Evolutionary conservation across 23 tunicate genomes (phyloP).

Genomic region (Oikopleura dioica): DNA sequence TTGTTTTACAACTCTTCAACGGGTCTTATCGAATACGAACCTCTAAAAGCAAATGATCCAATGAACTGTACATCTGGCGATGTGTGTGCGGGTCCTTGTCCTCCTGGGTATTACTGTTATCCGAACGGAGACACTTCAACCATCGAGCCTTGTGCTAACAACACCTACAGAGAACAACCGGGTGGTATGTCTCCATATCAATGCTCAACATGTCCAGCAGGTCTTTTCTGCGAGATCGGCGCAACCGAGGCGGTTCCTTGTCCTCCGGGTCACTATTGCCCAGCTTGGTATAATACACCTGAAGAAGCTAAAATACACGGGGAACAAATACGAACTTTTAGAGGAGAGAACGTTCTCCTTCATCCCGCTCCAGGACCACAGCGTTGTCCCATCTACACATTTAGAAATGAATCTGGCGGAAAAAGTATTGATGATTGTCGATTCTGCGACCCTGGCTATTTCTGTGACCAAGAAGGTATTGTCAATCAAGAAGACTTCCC

Average conservation of each 20-base stretch:
- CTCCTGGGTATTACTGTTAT: slow-evolving; percentile 61
- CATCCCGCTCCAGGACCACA: slow-evolving; percentile 45
- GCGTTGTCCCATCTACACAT: slow-evolving; percentile 48
- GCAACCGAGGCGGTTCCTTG: slow-evolving; percentile 45
- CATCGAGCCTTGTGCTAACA: slow-evolving; percentile 80
- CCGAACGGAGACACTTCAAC: slow-evolving; percentile 17
- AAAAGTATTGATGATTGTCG: background rate
- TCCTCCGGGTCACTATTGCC: slow-evolving; percentile 61
- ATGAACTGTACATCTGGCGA: slow-evolving; percentile 18
- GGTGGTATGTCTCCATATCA: slow-evolving; percentile 28
- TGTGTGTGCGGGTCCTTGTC: slow-evolving; percentile 83
- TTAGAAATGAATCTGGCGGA: slow-evolving; percentile 34
- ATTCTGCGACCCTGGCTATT: background rate
- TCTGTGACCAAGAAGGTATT: slow-evolving; percentile 20
- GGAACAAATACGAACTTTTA: too few species aligned
- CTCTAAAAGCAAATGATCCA: background rate
- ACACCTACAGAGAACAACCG: slow-evolving; percentile 39
- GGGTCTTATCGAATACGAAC: background rate
- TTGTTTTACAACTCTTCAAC: too few species aligned
- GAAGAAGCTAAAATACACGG: background rate
- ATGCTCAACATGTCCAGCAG: slow-evolving; percentile 48
- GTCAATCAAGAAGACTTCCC: slow-evolving; percentile 33
- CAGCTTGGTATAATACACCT: slow-evolving; percentile 24
- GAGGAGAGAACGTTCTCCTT: background rate
- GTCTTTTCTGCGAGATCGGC: slow-evolving; percentile 53